Evolutionary conservation across 2,888 invertebrate species (phyloP), one percentile per base, ranked within the genome.

Genomic region (Morinoia aosen): DNA sequence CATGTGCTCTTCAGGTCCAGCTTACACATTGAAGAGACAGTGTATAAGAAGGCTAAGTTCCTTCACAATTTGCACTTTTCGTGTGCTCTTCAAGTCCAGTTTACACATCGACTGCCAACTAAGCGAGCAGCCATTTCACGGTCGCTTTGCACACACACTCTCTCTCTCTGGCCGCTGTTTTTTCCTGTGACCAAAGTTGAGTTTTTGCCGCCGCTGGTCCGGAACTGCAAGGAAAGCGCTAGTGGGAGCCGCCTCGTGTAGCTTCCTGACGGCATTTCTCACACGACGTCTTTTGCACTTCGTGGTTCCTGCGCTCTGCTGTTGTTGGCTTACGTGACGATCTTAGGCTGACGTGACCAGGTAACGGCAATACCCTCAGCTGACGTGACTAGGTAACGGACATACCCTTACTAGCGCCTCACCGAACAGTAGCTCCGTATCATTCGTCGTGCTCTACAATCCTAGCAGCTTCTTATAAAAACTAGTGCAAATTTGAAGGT

Each of bases 201-300:
- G 76, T 76, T 76, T 76, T 76, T 76, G 76, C 76, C 33, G 76
- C 33, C 25, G 25, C 76, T 19, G 76, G 76, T 76, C 76, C 76
- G 76, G 76, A 76, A 76, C 76, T 76, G 76, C 33, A 76, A 33
- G 76, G 76, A 76, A 76, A 33, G 25, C 76, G 76, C 76, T 16
- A 16, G 76, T 76, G 25, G 33, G 76, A 76, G 76, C 76, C 76
- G 16, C 76, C 76, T 33, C 76, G 16, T 76, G 76, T 76, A 14
- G 76, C 76, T 76, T 76, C 76, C 76, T 76, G 76, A 76, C 76
- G 76, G 76, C 76, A 76, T 16, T 76, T 76, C 76, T 76, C 76
- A 76, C 33, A 33, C 76, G 76, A 48, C 48, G 48, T 48, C 48
- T 48, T 48, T 48, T 48, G 48, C 48, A 48, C 48, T 48, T 48